Conservation (phyloP, 2,113 vertebrate species). For the Numenius arquata region DNA sequence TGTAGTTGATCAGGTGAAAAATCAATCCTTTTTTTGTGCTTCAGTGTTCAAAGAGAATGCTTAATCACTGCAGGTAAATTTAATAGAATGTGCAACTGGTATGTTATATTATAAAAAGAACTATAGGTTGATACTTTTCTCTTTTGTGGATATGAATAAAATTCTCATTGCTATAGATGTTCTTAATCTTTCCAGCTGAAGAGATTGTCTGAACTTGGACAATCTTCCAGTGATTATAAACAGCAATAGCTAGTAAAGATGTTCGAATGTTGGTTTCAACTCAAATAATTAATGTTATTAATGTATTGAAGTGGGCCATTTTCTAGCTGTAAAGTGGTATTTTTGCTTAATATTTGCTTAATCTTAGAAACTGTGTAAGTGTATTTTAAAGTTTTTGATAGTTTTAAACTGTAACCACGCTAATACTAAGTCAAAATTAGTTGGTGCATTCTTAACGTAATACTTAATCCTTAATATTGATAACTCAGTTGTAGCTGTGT, state of each 20-base stretch:
- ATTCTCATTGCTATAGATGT: background rate
- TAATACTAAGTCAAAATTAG: background rate
- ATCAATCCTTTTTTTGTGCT: background rate
- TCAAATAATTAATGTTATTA: background rate
- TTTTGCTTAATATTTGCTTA: background rate
- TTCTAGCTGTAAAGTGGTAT: background rate
- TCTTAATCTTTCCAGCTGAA: background rate
- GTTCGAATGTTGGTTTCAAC: background rate
- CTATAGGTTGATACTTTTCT: background rate
- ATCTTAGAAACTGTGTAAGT: background rate
- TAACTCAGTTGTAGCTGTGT: background rate
- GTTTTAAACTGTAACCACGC: background rate
- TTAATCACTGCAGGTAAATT: background rate
- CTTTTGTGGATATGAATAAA: background rate
- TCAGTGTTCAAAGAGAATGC: background rate
- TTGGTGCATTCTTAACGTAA: background rate
- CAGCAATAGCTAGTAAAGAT: background rate
- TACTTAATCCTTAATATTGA: background rate
- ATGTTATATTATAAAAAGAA: background rate
- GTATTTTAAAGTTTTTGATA: background rate
- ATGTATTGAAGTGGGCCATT: background rate
- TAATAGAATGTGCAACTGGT: background rate
- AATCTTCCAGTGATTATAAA: background rate
- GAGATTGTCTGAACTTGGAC: background rate
- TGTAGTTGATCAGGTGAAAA: background rate